Evolutionary conservation across 2,888 invertebrate species (phyloP).

Genomic region (Dorcus hopei): DNA sequence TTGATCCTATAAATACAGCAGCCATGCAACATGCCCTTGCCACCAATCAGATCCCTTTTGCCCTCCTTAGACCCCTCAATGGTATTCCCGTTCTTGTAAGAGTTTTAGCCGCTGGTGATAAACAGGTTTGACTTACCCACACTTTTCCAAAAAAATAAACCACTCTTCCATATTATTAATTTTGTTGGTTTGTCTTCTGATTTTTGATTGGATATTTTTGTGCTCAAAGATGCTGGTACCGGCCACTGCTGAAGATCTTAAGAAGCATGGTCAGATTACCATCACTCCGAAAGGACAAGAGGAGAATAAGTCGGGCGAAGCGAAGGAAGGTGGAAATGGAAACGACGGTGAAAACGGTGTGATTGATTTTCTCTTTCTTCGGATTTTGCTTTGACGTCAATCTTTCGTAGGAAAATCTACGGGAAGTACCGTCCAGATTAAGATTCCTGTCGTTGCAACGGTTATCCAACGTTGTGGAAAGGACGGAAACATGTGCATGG

Average conservation of each 20-base stretch:
- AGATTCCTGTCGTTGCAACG: conserved; percentile 48
- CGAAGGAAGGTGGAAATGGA: background rate
- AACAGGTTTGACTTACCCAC: conserved; percentile 41
- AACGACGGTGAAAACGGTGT: conserved; percentile 3
- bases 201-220: conserved; percentile 2
- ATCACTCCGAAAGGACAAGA: conserved; percentile 34
- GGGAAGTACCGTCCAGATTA: conserved; percentile 44
- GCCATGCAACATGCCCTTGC: conserved; percentile 65
- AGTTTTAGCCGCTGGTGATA: conserved; percentile 56
- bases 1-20: conserved; percentile 69
- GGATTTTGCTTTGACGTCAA: background rate
- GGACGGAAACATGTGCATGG: conserved; percentile 43
- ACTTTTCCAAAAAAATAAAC: background rate
- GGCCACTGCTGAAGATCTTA: conserved; percentile 68
- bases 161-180: too few relatives aligned
- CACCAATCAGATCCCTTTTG: conserved; percentile 68
- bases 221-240: conserved; percentile 63
- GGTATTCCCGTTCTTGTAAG: conserved; percentile 68
- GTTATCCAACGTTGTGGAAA: conserved; percentile 44
- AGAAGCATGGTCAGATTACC: conserved; percentile 61
- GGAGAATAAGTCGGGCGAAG: conserved; percentile 7
- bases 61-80: conserved; percentile 63
- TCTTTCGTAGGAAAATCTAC: conserved; percentile 6
- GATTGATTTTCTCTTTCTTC: background rate
- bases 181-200: background rate